phyloP scores from a whole-genome alignment of 2,113 vertebrate genomes.

The Pelecanus crispus region DNA sequence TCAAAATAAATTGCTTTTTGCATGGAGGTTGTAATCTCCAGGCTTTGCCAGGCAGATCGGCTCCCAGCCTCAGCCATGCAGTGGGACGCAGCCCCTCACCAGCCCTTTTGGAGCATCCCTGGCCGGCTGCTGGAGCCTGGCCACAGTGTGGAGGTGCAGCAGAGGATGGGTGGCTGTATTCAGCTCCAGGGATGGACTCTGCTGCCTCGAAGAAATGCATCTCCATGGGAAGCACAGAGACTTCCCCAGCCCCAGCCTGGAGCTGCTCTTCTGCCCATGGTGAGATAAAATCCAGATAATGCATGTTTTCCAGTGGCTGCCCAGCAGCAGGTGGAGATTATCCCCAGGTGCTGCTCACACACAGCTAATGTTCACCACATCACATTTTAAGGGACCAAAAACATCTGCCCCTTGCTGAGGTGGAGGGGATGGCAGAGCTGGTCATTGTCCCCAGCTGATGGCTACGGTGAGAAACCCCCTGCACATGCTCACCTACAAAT shows the following conservation, averaged over 20 bases:
- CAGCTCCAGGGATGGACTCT: background rate
- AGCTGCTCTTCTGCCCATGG: background rate
- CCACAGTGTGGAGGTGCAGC: rapidly evolving
- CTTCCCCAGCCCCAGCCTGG: background rate
- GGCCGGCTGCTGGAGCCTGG: background rate
- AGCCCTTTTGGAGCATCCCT: background rate
- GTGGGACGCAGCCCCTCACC: rapidly evolving
- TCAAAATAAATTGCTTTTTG: background rate
- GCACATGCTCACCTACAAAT: background rate
- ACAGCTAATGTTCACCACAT: background rate
- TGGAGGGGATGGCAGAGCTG: background rate
- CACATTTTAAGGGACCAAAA: background rate
- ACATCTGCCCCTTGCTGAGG: background rate
- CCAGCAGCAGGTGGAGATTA: background rate
- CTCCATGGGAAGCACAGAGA: background rate
- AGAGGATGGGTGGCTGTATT: rapidly evolving
- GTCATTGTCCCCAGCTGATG: background rate
- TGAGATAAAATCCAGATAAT: background rate
- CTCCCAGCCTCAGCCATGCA: rapidly evolving
- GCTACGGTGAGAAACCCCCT: background rate
- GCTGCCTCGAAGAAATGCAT: background rate
- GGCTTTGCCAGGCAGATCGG: background rate
- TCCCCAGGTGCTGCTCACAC: background rate
- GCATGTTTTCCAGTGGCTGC: background rate
- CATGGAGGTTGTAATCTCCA: background rate